Evolutionary conservation across 2,797 vertebrate genomes (phyloP).

Genomic region (Acrocephalus scirpaceus): DNA sequence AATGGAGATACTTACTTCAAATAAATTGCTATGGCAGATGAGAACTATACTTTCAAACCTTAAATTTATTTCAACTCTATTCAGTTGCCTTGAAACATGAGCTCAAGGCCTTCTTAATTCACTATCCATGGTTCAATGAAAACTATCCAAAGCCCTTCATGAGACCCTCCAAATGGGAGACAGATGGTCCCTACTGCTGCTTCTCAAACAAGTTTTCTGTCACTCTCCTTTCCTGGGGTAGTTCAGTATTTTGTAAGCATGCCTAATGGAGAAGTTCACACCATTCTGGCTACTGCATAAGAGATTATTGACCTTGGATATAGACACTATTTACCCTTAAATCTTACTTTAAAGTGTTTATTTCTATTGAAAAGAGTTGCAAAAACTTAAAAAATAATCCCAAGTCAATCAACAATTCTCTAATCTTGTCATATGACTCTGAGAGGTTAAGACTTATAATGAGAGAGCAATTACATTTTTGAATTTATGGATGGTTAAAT

Average conservation of each 20-base stretch:
- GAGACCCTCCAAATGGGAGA: background rate
- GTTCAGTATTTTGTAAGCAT: background rate
- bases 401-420: background rate
- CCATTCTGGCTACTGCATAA: background rate
- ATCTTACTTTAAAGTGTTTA: background rate
- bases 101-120: background rate
- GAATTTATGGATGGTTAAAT: background rate
- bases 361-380: background rate
- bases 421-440: background rate
- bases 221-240: background rate
- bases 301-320: background rate
- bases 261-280: background rate
- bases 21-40: background rate
- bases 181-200: background rate
- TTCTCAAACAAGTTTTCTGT: background rate
- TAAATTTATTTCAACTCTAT: background rate
- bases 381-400: background rate
- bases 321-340: background rate
- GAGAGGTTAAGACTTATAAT: background rate
- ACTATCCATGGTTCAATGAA: background rate
- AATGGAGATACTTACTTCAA: background rate
- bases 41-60: background rate
- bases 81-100: background rate
- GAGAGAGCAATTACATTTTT: background rate
- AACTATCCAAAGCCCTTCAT: background rate